Percentiles rank a stretch among this genome's conserved stretches.
Conservation (phyloP, 2,888 invertebrate species). For the Drosophila kambysellisi region DNA sequence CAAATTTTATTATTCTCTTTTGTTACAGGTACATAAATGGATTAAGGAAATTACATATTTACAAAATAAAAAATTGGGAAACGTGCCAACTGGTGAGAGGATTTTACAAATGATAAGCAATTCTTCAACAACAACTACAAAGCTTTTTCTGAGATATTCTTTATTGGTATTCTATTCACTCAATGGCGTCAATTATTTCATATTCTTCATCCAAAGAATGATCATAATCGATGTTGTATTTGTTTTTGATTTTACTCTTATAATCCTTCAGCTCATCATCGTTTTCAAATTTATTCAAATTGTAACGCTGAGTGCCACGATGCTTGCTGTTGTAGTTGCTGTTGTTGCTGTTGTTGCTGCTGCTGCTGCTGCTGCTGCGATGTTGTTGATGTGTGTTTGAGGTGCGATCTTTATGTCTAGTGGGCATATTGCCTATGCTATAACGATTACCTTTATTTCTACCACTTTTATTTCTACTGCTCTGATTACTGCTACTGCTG, state of each 20-base stretch:
- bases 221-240: conserved; percentile 85
- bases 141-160: conserved; percentile 22
- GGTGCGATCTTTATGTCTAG: conserved; percentile 59
- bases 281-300: conserved; percentile 78
- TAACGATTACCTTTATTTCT: conserved; percentile 43
- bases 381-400: conserved; percentile 38
- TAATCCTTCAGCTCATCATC: conserved; percentile 83
- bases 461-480: conserved; percentile 56
- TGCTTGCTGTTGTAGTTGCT: conserved; percentile 49
- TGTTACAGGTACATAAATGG: conserved; percentile 42
- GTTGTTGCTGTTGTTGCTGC: conserved; percentile 26
- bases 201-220: conserved; percentile 85
- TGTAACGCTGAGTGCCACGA: conserved; percentile 57
- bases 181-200: conserved; percentile 85
- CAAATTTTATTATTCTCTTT: conserved; percentile 17
- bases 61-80: conserved; percentile 29
- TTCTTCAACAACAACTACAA: conserved; percentile 45
- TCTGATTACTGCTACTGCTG: conserved; percentile 68
- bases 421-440: conserved; percentile 54
- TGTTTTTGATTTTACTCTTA: conserved; percentile 85
- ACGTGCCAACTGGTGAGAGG: conserved; percentile 27
- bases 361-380: conserved; percentile 19
- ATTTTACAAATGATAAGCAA: conserved; percentile 13
- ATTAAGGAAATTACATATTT: conserved; percentile 30
- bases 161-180: conserved; percentile 63